phyloP scores from a whole-genome alignment of 2,797 vertebrate species.

The Hippocampus kuda region DNA sequence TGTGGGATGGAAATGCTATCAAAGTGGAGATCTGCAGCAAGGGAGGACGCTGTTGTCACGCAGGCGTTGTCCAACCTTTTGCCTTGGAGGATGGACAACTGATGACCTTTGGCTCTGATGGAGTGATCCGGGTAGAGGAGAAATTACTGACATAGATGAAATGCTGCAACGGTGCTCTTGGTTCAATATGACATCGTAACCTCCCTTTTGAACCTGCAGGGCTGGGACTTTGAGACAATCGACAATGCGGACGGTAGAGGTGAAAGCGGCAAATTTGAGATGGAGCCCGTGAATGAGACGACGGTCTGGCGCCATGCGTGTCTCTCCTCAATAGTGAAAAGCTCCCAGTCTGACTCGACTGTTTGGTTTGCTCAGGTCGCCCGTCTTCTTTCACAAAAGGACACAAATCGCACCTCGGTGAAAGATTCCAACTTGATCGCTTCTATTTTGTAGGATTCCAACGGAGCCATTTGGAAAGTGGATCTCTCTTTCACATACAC shows the following conservation, averaged over 20 bases:
- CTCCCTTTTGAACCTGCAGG: slow-evolving; percentile 48
- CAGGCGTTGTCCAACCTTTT: slow-evolving; percentile 77
- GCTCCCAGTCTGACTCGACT: slow-evolving; percentile 60
- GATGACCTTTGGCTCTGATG: slow-evolving; percentile 80
- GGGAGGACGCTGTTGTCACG: slow-evolving; percentile 69
- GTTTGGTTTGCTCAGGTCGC: slow-evolving; percentile 91
- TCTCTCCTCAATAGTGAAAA: slow-evolving; percentile 77
- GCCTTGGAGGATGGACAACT: slow-evolving; percentile 80
- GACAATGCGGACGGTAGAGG: slow-evolving; percentile 67
- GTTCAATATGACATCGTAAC: neutral
- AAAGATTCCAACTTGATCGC: neutral
- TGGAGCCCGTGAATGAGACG: slow-evolving; percentile 85
- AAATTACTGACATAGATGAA: neutral
- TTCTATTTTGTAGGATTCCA: slow-evolving; percentile 71
- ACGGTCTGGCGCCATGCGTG: slow-evolving; percentile 72
- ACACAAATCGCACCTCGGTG: neutral
- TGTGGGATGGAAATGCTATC: slow-evolving; percentile 86
- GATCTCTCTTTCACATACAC: slow-evolving; percentile 86
- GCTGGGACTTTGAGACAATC: slow-evolving; percentile 84
- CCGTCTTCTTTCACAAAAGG: neutral
- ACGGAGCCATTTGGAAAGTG: slow-evolving; percentile 88
- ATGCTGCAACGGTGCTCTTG: neutral
- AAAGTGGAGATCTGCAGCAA: slow-evolving; percentile 80
- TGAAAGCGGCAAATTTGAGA: slow-evolving; percentile 68
- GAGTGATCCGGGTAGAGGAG: slow-evolving; percentile 75